Evolutionary conservation across 2,888 invertebrate genomes (phyloP), one percentile per base, ranked within the genome.

Genomic region (Hydrotaea cyrtoneurina): DNA sequence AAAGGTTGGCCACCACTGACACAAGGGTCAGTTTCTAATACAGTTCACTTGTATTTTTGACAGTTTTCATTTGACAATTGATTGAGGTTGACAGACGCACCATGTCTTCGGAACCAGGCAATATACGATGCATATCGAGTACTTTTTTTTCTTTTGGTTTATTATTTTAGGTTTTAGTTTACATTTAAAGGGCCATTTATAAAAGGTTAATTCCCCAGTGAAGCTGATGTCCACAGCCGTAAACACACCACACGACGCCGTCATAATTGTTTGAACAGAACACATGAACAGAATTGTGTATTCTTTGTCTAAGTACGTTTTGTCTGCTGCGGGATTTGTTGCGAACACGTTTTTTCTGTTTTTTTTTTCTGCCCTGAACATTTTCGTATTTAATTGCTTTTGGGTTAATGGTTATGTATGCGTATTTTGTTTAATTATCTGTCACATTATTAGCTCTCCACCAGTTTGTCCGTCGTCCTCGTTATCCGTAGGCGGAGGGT

Each of bases 61-160:
- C 86, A 86, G 83, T 31, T 82, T 86, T 69, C 78, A 77, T 86
- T 85, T 87, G 86, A 87, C 87, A 87, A 79, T 66, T 87, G 87
- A 87, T 87, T 84, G 86, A 86, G 86, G 82, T 81, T 86, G 87
- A 87, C 86, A 86, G 62, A 62, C 69, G 21, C n/a, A 43, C 66
- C 66, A 17, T 66, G 19, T 69, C 69, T 43, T 46, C 15, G 46
- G 10, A 66, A 66, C 31, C 17, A 46, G 23, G 46, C 46, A 21
- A 43, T 69, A 23, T 43, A 10, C 43, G 8, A 19, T 19, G 19
- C 21, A 19, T 66, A 66, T 66, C 11, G 43, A 66, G 39, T 19
- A 66, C 66, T 19, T 43, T 66, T 31, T 57, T 21, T 73, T 11
- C 26, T 55, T 73, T 50, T 31, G n/a, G 53, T 72, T 72, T 72